Conservation (phyloP, 1,140 invertebrate genomes). For the Bombus terrestris region DNA sequence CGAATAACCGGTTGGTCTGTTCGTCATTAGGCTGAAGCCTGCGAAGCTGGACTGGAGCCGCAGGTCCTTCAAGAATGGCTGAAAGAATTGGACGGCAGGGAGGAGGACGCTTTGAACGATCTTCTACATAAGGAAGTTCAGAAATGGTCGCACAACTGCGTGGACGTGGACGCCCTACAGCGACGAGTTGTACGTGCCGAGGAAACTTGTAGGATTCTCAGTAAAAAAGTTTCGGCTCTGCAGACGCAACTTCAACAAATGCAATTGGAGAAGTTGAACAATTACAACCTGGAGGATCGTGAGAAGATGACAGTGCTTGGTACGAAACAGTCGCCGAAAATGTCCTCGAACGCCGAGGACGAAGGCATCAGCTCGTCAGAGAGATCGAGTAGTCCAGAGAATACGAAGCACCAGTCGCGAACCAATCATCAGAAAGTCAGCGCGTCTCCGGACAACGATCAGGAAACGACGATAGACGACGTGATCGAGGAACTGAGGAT, state of each 20-base stretch:
- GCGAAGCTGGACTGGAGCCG: slow-evolving; percentile 80
- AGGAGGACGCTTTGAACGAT: slow-evolving; percentile 72
- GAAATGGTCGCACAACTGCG: slow-evolving; percentile 78
- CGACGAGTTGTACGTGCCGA: slow-evolving; percentile 75
- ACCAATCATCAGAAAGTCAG: slow-evolving; percentile 68
- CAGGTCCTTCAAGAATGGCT: slow-evolving; percentile 88
- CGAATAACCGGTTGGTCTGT: background rate
- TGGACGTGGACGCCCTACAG: slow-evolving; percentile 79
- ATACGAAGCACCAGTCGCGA: slow-evolving; percentile 72
- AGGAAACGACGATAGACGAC: slow-evolving; percentile 93
- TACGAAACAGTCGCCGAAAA: slow-evolving; percentile 59
- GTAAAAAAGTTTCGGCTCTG: slow-evolving; percentile 75
- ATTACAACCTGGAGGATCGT: slow-evolving; percentile 69
- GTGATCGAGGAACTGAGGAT: slow-evolving; percentile 93
- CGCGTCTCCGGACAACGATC: slow-evolving; percentile 85
- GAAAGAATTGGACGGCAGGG: slow-evolving; percentile 83
- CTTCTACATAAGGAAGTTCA: slow-evolving; percentile 77
- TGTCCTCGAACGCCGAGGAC: slow-evolving; percentile 91
- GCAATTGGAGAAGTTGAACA: slow-evolving; percentile 75
- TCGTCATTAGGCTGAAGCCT: slow-evolving; percentile 77
- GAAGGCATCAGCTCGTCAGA: slow-evolving; percentile 94
- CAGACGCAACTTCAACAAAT: slow-evolving; percentile 76
- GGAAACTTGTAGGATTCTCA: slow-evolving; percentile 77
- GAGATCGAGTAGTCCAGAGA: slow-evolving; percentile 87
- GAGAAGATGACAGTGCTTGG: slow-evolving; percentile 53